A percentile compares a stretch with the other conserved stretches of the same genome.
Conservation (phyloP, 92 coral and sea anemone species). For the Umimayanthus chanpuru region DNA sequence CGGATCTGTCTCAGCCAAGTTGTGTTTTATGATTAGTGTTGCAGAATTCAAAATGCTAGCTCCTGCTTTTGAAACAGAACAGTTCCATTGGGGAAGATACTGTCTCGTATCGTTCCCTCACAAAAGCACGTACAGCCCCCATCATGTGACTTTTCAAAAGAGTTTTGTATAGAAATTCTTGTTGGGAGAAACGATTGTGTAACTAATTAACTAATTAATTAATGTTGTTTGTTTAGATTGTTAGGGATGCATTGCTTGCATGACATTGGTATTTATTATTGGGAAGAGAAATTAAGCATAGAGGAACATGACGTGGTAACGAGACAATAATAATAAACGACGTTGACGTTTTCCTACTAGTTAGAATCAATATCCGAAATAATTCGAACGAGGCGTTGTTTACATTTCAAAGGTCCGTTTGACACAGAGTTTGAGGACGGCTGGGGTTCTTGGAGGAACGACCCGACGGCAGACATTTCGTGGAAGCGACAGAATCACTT, state of each 20-base stretch:
- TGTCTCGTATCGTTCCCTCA: not conserved
- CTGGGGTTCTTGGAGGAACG: conserved; percentile 57
- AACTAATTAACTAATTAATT: too few species aligned
- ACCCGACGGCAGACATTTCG: conserved; percentile 16
- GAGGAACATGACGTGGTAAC: not conserved
- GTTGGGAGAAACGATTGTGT: not conserved
- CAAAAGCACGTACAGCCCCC: not conserved
- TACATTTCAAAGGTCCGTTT: conserved; percentile 40
- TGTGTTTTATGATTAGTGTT: too few species aligned
- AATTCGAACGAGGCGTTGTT: not conserved
- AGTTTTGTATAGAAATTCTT: too few species aligned
- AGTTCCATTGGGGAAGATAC: too few species aligned
- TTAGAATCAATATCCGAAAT: not conserved
- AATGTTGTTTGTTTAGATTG: not conserved
- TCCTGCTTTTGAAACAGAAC: too few species aligned
- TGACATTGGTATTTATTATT: too few species aligned
- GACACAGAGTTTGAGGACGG: conserved; percentile 59
- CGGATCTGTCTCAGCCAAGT: too few species aligned
- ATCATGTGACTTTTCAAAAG: not conserved
- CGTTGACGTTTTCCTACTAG: too few species aligned
- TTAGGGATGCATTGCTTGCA: too few species aligned
- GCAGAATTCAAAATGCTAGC: too few species aligned
- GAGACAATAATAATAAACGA: too few species aligned
- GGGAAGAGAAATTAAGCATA: too few species aligned
- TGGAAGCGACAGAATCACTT: conserved; percentile 44